Evolutionary conservation across 1,140 invertebrate genomes (phyloP).

Genomic region (Solenopsis invicta): DNA sequence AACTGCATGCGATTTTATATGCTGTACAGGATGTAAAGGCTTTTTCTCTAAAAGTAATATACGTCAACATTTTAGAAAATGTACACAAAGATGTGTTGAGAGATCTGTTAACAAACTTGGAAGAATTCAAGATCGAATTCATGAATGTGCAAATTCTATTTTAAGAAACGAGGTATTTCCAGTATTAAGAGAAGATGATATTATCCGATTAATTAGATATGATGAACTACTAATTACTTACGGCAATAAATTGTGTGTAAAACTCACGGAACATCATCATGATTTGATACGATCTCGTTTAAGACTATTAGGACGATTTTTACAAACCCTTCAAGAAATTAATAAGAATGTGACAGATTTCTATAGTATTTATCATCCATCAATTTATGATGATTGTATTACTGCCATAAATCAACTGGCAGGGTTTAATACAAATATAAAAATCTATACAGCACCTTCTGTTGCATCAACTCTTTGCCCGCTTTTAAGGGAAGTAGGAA

Average conservation of each 20-base stretch:
- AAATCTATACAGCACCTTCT: neutral
- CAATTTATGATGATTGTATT: conserved; percentile 19
- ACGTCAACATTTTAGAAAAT: conserved; percentile 27
- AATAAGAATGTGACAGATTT: conserved; percentile 20
- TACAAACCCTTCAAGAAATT: neutral
- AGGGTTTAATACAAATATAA: neutral
- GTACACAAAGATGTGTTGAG: neutral
- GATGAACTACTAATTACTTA: conserved; percentile 1
- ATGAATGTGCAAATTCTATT: conserved; percentile 9
- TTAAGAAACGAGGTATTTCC: conserved; percentile 10
- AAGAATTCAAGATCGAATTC: conserved; percentile 14
- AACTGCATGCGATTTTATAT: neutral
- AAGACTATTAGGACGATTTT: conserved; percentile 17
- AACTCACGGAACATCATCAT: neutral
- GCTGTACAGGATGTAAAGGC: neutral
- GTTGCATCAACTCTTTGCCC: conserved; percentile 6
- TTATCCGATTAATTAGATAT: conserved; percentile 14
- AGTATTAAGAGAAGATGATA: neutral
- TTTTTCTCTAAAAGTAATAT: conserved; percentile 2
- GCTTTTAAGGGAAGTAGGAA: neutral
- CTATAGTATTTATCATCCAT: neutral
- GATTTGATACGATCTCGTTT: conserved; percentile 1
- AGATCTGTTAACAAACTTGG: conserved; percentile 16
- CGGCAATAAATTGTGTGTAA: conserved; percentile 3
- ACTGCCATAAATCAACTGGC: neutral